These are phyloP conservation scores for Chalcis sispes DNA, from an alignment of 2,888 invertebrate species.

Conservation along the genomic window DNA sequence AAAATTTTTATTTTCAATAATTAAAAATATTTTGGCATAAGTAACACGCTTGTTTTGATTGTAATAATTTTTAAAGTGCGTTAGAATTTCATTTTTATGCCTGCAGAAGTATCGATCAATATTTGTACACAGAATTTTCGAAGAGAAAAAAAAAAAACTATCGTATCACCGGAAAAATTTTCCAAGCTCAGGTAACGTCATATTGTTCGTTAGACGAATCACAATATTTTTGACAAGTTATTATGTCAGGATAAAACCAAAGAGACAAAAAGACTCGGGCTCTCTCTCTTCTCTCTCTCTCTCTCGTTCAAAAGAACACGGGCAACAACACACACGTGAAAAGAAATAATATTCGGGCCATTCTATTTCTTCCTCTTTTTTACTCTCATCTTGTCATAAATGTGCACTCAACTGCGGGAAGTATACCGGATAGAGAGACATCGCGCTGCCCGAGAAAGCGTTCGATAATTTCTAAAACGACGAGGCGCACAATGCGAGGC, in stretches of 20 bases:
- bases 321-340: not conserved
- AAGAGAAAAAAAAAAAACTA: conserved; percentile 22
- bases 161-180: conserved; percentile 26
- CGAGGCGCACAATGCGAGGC: conserved; percentile 61
- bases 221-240: conserved; percentile 76
- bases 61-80: too few species aligned
- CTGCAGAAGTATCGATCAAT: too few species aligned
- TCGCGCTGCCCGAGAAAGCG: conserved; percentile 64
- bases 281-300: too few species aligned
- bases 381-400: conserved; percentile 63
- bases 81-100: too few species aligned
- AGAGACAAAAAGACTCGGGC: conserved; percentile 50
- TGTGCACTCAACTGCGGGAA: conserved; percentile 69
- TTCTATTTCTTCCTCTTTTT: too few species aligned
- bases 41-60: too few species aligned
- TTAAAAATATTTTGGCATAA: too few species aligned
- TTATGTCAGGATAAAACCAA: conserved; percentile 72
- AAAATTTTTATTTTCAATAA: too few species aligned
- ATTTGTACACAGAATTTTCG: too few species aligned
- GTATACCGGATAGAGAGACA: too few species aligned
- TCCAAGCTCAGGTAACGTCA: conserved; percentile 70
- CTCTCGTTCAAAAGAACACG: too few species aligned
- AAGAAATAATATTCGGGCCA: too few species aligned
- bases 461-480: conserved; percentile 56
- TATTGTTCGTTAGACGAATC: conserved; percentile 72